A percentile compares a stretch with the other conserved stretches of the same genome.
phyloP scores from a whole-genome alignment of 2,113 vertebrate genomes.

The Plectropomus leopardus region DNA sequence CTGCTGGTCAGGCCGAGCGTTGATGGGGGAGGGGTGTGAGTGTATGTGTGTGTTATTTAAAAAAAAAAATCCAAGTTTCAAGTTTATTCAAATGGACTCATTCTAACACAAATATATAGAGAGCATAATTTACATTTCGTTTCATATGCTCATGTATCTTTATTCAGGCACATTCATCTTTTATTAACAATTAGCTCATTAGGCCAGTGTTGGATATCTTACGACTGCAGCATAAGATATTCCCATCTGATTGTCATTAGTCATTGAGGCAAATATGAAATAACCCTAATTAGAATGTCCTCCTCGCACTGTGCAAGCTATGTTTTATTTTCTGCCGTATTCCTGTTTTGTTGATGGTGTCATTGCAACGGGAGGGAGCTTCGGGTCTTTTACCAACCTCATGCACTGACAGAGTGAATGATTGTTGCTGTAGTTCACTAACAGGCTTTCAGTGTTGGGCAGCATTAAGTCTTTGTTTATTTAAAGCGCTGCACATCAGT shows the following conservation, averaged over 20 bases:
- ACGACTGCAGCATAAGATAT: slow-evolving; percentile 36
- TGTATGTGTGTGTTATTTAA: neutral
- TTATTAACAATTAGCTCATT: slow-evolving; percentile 62
- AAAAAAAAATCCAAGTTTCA: slow-evolving; percentile 7
- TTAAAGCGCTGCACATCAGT: slow-evolving; percentile 27
- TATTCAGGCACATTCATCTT: slow-evolving; percentile 41
- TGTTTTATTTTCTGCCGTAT: slow-evolving; percentile 24
- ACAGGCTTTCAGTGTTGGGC: slow-evolving; percentile 29
- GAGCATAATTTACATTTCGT: slow-evolving; percentile 15
- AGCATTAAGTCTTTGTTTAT: slow-evolving; percentile 53
- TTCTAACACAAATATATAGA: neutral
- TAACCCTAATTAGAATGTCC: slow-evolving; percentile 44
- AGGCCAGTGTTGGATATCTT: slow-evolving; percentile 15
- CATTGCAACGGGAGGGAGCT: neutral
- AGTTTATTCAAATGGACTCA: slow-evolving; percentile 13
- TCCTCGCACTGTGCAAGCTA: slow-evolving; percentile 14
- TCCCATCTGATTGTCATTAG: slow-evolving; percentile 52
- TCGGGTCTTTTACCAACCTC: neutral
- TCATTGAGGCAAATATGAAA: slow-evolving; percentile 46
- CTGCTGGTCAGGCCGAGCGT: slow-evolving; percentile 34
- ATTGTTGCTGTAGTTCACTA: slow-evolving; percentile 45
- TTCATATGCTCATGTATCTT: slow-evolving; percentile 3
- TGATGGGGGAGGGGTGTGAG: slow-evolving; percentile 32
- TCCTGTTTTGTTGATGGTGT: slow-evolving; percentile 28
- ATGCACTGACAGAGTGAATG: slow-evolving; percentile 38